Percentiles rank a stretch among this genome's conserved stretches.
These are phyloP conservation scores for Charadrius vociferus DNA, from an alignment of 2,113 vertebrate species.

Conservation along the genomic window DNA sequence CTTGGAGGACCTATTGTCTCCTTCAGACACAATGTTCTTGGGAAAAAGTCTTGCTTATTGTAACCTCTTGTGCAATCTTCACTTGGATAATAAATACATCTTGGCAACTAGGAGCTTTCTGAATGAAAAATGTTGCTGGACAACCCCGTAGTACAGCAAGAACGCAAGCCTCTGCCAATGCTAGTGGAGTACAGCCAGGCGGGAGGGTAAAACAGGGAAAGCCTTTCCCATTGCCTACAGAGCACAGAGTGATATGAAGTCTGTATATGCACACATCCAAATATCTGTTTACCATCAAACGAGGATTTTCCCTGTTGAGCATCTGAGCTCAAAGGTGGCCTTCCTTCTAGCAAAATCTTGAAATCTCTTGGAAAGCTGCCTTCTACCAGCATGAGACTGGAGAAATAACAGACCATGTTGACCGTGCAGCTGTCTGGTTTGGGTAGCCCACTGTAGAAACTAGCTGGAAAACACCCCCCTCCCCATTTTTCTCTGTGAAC, in stretches of 20 bases:
- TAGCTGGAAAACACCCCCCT: background rate
- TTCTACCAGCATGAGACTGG: background rate
- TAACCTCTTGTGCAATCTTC: slow-evolving; percentile 44
- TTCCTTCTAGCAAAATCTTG: background rate
- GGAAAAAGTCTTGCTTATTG: slow-evolving; percentile 50
- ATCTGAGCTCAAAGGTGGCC: background rate
- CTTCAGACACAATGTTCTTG: slow-evolving; percentile 50
- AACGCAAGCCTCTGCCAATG: slow-evolving; percentile 23
- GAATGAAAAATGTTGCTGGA: slow-evolving; percentile 64
- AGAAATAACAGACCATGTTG: background rate
- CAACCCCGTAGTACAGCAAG: slow-evolving; percentile 40
- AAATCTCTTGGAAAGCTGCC: background rate
- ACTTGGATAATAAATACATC: slow-evolving; percentile 51
- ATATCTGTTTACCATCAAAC: slow-evolving; percentile 31
- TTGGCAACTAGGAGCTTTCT: slow-evolving; percentile 45
- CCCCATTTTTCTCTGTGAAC: background rate
- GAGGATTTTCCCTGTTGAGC: background rate
- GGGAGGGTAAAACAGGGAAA: slow-evolving; percentile 24
- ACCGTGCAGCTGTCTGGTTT: background rate
- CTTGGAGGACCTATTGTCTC: slow-evolving; percentile 52
- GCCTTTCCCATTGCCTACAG: background rate
- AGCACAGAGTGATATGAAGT: background rate
- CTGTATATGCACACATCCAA: background rate
- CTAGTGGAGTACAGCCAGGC: slow-evolving; percentile 8
- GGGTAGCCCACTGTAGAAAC: background rate